Conservation (phyloP, 2,888 invertebrate genomes). For the Chrysomela aeneicollis region DNA sequence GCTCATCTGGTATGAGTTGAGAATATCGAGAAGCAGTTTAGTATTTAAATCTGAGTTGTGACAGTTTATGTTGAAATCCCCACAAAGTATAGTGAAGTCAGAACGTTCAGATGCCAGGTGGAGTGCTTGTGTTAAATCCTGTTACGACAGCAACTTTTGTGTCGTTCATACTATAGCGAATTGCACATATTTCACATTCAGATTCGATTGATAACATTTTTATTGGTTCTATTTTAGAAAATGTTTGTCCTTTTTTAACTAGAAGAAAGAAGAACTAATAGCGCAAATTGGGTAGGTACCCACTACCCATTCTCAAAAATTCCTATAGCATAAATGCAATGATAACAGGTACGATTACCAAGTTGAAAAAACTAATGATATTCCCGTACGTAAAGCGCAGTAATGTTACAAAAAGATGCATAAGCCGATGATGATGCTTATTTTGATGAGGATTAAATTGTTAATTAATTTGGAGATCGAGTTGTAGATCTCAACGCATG, state of each 20-base stretch:
- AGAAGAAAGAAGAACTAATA: no score
- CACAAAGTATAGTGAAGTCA: slow-evolving; percentile 10
- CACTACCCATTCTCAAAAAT: no score
- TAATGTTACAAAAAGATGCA: no score
- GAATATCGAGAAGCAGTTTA: slow-evolving; percentile 10
- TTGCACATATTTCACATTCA: slow-evolving; percentile 11
- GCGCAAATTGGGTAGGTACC: no score
- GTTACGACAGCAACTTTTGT: slow-evolving; percentile 1
- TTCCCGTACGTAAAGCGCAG: no score
- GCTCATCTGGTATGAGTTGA: slow-evolving; percentile 11
- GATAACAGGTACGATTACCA: no score
- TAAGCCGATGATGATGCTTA: slow-evolving; percentile 8
- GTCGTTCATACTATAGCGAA: background rate
- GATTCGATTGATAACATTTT: slow-evolving; percentile 8
- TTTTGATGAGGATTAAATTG: slow-evolving; percentile 45
- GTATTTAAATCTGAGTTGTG: slow-evolving; percentile 6
- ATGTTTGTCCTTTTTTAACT: background rate
- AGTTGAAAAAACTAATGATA: no score
- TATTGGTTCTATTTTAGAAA: slow-evolving; percentile 12
- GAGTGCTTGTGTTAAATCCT: slow-evolving; percentile 9
- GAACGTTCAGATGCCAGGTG: slow-evolving; percentile 8
- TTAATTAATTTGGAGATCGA: slow-evolving; percentile 43
- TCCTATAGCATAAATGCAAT: no score
- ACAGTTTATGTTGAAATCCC: slow-evolving; percentile 6
- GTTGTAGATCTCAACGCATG: slow-evolving; percentile 47